phyloP scores from a whole-genome alignment of 2,797 vertebrate genomes.

The Mus minutoides region DNA sequence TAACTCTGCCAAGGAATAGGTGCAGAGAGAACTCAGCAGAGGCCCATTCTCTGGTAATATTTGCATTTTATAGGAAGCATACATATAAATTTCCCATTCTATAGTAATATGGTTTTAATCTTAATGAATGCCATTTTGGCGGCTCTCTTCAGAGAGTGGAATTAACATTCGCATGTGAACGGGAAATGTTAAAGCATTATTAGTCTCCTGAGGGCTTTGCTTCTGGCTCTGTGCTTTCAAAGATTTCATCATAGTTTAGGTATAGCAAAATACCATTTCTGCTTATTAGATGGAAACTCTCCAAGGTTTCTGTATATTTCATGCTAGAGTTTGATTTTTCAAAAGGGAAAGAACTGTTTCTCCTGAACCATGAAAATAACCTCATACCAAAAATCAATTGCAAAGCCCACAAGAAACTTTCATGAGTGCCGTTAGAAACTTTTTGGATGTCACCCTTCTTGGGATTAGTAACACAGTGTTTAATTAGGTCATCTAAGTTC shows the following conservation, averaged over 20 bases:
- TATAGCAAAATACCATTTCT: conserved; percentile 74
- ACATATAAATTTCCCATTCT: conserved; percentile 77
- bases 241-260: conserved; percentile 69
- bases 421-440: conserved; percentile 23
- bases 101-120: conserved; percentile 77
- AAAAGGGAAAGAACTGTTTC: conserved; percentile 20
- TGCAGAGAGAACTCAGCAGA: conserved; percentile 66
- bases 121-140: conserved; percentile 74
- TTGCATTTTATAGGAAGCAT: conserved; percentile 78
- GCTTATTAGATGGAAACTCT: conserved; percentile 59
- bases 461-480: conserved; percentile 31
- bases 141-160: conserved; percentile 68
- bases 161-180: conserved; percentile 76
- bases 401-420: conserved; percentile 41
- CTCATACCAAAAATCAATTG: conserved; percentile 58
- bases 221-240: conserved; percentile 64
- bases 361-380: conserved; percentile 17
- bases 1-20: conserved; percentile 70
- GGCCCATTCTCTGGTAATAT: conserved; percentile 78
- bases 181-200: conserved; percentile 74
- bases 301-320: conserved; percentile 61
- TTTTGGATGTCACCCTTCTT: conserved; percentile 35
- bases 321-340: conserved; percentile 58
- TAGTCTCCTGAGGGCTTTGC: conserved; percentile 70
- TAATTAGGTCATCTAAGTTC: conserved; percentile 35